A percentile compares a stretch with the other conserved stretches of the same genome.
These are phyloP conservation scores for Girardia tigrina DNA, from an alignment of 2,888 invertebrate genomes.

Conservation along the genomic window DNA sequence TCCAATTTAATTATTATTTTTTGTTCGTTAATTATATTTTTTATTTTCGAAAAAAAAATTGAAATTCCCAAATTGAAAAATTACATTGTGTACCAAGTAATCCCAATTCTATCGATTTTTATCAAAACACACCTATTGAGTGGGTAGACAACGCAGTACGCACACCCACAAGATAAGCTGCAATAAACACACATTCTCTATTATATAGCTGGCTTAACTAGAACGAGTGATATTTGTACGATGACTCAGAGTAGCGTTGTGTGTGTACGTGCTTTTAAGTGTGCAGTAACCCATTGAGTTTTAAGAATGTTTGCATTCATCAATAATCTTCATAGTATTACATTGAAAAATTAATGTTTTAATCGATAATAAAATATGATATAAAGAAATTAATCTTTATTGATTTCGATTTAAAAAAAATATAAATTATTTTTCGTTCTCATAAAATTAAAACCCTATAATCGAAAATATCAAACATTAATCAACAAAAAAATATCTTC, in stretches of 20 bases:
- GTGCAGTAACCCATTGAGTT: constrained; percentile 11
- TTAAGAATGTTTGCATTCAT: background rate
- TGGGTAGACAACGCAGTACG: constrained; percentile 11
- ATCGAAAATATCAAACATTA: too few species aligned
- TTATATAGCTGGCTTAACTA: constrained; percentile 5
- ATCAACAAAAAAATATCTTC: too few species aligned
- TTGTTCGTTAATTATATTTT: too few species aligned
- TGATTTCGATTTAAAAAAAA: too few species aligned
- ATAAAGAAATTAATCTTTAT: too few species aligned
- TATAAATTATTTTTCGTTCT: too few species aligned
- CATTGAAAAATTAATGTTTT: too few species aligned
- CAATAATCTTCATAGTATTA: too few species aligned
- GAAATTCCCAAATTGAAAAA: background rate
- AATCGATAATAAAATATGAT: too few species aligned
- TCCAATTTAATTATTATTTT: too few species aligned
- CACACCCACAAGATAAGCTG: background rate
- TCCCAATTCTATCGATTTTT: constrained; percentile 8
- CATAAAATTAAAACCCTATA: too few species aligned
- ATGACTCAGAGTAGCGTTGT: background rate
- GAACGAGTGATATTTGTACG: background rate
- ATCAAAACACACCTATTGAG: constrained; percentile 7
- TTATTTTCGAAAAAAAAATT: too few species aligned
- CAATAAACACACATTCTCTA: background rate
- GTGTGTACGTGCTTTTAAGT: constrained; percentile 23
- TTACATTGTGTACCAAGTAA: constrained; percentile 4